phyloP scores from a whole-genome alignment of 2,797 vertebrate genomes.

The Sparidentex hasta region DNA sequence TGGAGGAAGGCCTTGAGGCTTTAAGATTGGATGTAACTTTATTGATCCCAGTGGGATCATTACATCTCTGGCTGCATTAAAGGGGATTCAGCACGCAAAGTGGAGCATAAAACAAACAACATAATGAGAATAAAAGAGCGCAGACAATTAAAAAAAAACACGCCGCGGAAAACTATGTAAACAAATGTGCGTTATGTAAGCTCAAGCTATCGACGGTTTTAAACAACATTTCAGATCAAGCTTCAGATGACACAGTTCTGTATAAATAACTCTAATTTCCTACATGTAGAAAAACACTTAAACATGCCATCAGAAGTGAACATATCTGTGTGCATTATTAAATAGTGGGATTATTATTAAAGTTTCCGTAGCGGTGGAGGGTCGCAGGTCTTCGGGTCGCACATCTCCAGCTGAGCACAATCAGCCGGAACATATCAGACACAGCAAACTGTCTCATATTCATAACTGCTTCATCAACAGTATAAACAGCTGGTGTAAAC shows the following conservation, averaged over 20 bases:
- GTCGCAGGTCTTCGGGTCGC: not conserved
- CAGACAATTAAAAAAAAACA: slow-evolving; percentile 10
- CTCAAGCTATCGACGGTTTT: not conserved
- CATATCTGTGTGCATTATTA: not conserved
- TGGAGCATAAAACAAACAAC: slow-evolving; percentile 20
- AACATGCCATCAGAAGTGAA: not conserved
- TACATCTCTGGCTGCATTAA: slow-evolving; percentile 15
- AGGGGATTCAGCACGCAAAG: not conserved
- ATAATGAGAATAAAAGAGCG: slow-evolving; percentile 5
- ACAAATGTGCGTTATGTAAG: slow-evolving; percentile 3
- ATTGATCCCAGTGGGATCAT: slow-evolving; percentile 46
- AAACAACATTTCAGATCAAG: not conserved
- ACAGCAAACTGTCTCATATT: not conserved
- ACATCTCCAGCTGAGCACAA: not conserved
- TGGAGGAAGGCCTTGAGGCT: slow-evolving; percentile 15
- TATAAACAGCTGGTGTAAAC: slow-evolving; percentile 42
- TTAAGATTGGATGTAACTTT: slow-evolving; percentile 24
- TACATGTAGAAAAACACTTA: too few relatives aligned
- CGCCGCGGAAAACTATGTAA: not conserved
- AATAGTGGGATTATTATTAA: not conserved
- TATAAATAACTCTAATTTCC: not conserved
- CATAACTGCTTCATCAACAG: slow-evolving; percentile 15
- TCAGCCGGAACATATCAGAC: not conserved
- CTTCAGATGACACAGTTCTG: not conserved
- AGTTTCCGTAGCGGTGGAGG: not conserved